Conservation (phyloP, 2,113 vertebrate species). For the Sarotherodon lohbergeri region DNA sequence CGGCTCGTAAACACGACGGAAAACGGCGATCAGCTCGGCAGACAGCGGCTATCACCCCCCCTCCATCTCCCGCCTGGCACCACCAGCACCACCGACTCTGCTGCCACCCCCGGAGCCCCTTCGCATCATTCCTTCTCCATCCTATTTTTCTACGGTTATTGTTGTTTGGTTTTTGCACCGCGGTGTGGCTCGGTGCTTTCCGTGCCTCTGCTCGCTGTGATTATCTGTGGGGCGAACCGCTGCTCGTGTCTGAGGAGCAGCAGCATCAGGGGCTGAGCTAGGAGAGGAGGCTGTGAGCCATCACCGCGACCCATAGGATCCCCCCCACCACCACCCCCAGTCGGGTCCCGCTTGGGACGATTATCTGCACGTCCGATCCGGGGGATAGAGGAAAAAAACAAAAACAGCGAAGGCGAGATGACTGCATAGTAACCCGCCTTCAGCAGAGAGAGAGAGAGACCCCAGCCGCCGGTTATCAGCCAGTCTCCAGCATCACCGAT, state of each 20-base stretch:
- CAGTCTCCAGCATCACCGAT: slow-evolving; percentile 39
- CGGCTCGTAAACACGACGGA: slow-evolving; percentile 54
- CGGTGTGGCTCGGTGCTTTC: neutral
- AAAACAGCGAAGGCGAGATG: neutral
- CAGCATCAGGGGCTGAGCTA: neutral
- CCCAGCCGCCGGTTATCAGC: neutral
- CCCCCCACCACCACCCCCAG: neutral
- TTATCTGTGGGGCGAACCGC: neutral
- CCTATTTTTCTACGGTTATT: neutral
- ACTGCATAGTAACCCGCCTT: neutral
- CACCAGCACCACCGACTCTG: neutral
- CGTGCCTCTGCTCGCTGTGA: neutral
- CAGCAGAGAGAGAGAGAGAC: neutral
- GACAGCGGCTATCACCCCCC: slow-evolving; percentile 25
- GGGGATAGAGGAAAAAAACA: neutral
- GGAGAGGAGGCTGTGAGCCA: neutral
- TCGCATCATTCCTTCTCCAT: slow-evolving; percentile 33
- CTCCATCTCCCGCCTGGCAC: neutral
- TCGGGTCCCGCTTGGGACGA: slow-evolving; percentile 15
- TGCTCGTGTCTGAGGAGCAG: neutral
- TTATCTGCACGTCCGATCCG: neutral
- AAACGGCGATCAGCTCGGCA: slow-evolving; percentile 34
- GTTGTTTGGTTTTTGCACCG: neutral
- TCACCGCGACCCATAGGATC: neutral
- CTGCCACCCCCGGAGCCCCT: neutral